Conservation (phyloP, 2,888 invertebrate genomes). For the Clivina fossor region DNA sequence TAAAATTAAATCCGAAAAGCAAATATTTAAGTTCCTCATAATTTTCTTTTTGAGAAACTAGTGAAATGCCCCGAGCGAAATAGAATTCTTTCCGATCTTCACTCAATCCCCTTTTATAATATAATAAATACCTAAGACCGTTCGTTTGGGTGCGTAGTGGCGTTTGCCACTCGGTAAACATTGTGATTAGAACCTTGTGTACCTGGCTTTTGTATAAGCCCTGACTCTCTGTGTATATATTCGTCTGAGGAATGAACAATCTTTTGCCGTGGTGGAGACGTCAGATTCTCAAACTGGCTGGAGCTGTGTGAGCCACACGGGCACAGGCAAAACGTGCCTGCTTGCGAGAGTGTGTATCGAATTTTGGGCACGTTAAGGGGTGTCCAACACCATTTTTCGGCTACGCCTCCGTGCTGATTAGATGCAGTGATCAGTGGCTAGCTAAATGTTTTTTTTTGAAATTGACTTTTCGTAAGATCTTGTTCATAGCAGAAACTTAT, state of each 20-base stretch:
- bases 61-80: no score
- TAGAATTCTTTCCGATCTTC: no score
- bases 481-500: no score
- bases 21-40: conserved; percentile 14
- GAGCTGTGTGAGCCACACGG: no score
- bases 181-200: conserved; percentile 28
- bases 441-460: not conserved
- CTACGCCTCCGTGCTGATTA: not conserved
- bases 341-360: conserved; percentile 5
- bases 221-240: conserved; percentile 17
- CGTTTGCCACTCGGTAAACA: conserved; percentile 26
- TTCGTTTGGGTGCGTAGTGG: not conserved
- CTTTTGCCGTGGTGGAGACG: no score
- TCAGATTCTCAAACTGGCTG: conserved; percentile 25
- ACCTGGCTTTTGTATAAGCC: conserved; percentile 18
- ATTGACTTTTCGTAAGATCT: not conserved
- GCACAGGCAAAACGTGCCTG: no score
- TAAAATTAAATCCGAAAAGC: conserved; percentile 4
- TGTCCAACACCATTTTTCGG: conserved; percentile 21
- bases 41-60: no score
- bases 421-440: not conserved
- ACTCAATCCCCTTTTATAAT: no score
- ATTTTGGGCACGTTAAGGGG: conserved; percentile 15
- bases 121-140: no score
- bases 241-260: no score